phyloP scores from a whole-genome alignment of 2,888 invertebrate species.

The Papilio protenor region DNA sequence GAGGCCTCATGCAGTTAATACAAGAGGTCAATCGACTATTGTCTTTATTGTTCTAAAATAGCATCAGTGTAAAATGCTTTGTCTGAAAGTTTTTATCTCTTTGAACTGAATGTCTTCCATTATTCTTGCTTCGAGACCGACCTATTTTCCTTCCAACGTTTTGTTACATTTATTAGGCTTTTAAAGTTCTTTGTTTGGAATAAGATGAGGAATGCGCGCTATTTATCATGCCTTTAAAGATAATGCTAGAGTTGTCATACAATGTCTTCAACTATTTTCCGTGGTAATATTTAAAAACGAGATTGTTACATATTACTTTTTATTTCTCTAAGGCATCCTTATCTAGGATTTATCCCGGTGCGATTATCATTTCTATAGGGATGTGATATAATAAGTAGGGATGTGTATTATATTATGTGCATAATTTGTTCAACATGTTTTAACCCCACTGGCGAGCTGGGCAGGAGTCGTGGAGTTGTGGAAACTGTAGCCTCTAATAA shows the following conservation, averaged over 20 bases:
- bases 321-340: too few relatives aligned
- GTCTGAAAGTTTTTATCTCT: background rate
- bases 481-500: background rate
- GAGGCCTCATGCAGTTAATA: conserved; percentile 6
- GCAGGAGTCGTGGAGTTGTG: background rate
- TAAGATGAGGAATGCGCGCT: background rate
- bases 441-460: background rate
- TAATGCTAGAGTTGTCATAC: background rate
- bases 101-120: background rate
- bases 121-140: background rate
- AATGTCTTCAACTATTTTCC: background rate
- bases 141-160: background rate
- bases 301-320: too few relatives aligned
- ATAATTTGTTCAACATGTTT: too few relatives aligned
- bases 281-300: too few relatives aligned
- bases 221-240: background rate
- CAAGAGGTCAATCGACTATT: conserved; percentile 28
- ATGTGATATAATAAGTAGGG: too few relatives aligned
- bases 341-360: too few relatives aligned
- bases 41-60: conserved; percentile 2
- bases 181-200: background rate
- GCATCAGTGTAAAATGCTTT: too few relatives aligned
- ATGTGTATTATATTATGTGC: too few relatives aligned
- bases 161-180: background rate
- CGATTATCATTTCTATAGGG: too few relatives aligned